phyloP scores from a whole-genome alignment of 2,113 vertebrate species.

The Centropus bengalensis region DNA sequence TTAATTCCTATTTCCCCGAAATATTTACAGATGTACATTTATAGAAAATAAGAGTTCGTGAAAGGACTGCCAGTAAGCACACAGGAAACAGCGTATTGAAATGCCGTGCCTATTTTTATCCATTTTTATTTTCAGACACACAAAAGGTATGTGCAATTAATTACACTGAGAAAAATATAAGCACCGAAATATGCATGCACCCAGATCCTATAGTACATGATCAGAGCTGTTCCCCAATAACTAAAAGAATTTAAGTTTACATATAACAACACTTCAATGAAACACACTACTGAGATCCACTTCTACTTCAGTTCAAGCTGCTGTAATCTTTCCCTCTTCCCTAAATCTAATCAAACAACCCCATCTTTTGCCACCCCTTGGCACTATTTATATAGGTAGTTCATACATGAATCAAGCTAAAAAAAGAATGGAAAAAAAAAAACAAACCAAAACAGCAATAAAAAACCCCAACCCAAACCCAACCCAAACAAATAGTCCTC shows the following conservation, averaged over 20 bases:
- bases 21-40: background rate
- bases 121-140: background rate
- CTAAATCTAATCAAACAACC: background rate
- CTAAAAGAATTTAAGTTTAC: background rate
- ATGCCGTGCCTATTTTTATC: background rate
- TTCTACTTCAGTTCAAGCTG: background rate
- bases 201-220: background rate
- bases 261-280: background rate
- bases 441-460: no score
- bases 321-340: background rate
- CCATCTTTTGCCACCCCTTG: background rate
- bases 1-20: slow-evolving; percentile 1
- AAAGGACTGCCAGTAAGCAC: background rate
- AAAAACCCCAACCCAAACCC: no score
- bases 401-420: background rate
- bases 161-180: background rate
- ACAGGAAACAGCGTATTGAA: background rate
- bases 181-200: background rate
- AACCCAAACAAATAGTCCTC: background rate
- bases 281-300: accelerated
- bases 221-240: background rate
- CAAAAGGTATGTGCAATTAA: background rate
- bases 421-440: background rate
- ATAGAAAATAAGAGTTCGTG: background rate
- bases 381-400: background rate